Evolutionary conservation across 2,113 vertebrate genomes (phyloP).

Genomic region (Microtus ochrogaster): DNA sequence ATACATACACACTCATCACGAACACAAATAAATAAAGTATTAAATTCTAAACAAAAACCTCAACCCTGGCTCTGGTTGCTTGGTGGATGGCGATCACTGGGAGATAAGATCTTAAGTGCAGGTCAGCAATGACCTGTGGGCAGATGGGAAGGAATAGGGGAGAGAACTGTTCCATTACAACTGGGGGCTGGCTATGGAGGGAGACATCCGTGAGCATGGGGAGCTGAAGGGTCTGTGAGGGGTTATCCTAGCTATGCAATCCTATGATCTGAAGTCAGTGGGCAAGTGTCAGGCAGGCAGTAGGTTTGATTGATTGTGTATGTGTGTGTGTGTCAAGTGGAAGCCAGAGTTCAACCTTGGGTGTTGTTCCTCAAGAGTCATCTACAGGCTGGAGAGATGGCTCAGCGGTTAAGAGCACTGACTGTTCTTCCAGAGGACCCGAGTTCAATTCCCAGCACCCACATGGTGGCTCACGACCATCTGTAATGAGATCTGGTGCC

Average conservation of each 20-base stretch:
- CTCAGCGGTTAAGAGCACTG: no score
- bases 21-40: not conserved
- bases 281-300: not conserved
- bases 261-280: not conserved
- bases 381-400: no score
- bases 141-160: not conserved
- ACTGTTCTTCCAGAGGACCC: no score
- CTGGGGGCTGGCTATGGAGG: not conserved
- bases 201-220: not conserved
- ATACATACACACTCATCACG: not conserved
- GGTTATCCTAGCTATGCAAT: not conserved
- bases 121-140: not conserved
- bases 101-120: not conserved
- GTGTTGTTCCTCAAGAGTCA: not conserved
- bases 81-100: not conserved
- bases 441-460: no score
- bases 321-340: not conserved
- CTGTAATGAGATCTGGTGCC: no score
- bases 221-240: not conserved
- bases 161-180: not conserved
- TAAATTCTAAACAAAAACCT: not conserved
- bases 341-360: not conserved
- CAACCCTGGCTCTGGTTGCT: not conserved
- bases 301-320: not conserved
- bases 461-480: no score